Percentiles rank a stretch among this genome's conserved stretches.
These are phyloP conservation scores for Menidia menidia DNA, from an alignment of 2,797 vertebrate species.

Conservation along the genomic window DNA sequence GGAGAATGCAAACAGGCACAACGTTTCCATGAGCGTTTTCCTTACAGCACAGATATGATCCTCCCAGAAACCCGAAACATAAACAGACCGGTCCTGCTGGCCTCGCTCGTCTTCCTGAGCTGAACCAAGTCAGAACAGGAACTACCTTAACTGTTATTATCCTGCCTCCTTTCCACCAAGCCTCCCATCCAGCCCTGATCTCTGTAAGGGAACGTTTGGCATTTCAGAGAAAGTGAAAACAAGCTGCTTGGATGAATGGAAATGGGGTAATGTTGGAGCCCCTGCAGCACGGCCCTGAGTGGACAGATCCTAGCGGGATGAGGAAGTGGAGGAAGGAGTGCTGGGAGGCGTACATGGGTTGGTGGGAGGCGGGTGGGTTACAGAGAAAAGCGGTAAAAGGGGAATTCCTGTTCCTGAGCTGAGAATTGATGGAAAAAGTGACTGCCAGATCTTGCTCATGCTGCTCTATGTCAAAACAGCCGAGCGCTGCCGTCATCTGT, in stretches of 20 bases:
- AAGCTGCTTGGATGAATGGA: constrained; percentile 61
- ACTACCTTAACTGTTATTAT: constrained; percentile 16
- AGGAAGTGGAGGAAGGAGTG: constrained; percentile 75
- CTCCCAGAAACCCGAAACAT: constrained; percentile 57
- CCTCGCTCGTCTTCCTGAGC: constrained; percentile 42
- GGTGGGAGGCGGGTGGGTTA: constrained; percentile 47
- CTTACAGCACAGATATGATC: constrained; percentile 13
- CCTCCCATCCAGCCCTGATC: constrained; percentile 35
- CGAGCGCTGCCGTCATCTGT: constrained; percentile 70
- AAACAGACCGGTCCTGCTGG: constrained; percentile 45
- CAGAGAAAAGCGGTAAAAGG: constrained; percentile 61
- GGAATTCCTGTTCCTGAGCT: constrained; percentile 77
- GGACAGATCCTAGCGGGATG: constrained; percentile 68
- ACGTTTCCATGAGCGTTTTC: constrained; percentile 24
- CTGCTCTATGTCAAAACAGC: constrained; percentile 73
- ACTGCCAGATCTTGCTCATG: constrained; percentile 57
- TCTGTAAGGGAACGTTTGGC: constrained; percentile 59
- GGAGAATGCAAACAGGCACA: constrained; percentile 26
- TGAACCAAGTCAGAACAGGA: constrained; percentile 34
- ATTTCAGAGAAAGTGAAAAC: constrained; percentile 70
- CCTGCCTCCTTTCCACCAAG: constrained; percentile 33
- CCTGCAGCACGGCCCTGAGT: constrained; percentile 61
- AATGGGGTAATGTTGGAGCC: constrained; percentile 58
- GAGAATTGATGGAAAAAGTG: constrained; percentile 76
- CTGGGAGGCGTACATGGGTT: constrained; percentile 41